Evolutionary conservation across 2,113 vertebrate species (phyloP), one percentile per base, ranked within the genome.

Genomic region (Platycercus adscitus): DNA sequence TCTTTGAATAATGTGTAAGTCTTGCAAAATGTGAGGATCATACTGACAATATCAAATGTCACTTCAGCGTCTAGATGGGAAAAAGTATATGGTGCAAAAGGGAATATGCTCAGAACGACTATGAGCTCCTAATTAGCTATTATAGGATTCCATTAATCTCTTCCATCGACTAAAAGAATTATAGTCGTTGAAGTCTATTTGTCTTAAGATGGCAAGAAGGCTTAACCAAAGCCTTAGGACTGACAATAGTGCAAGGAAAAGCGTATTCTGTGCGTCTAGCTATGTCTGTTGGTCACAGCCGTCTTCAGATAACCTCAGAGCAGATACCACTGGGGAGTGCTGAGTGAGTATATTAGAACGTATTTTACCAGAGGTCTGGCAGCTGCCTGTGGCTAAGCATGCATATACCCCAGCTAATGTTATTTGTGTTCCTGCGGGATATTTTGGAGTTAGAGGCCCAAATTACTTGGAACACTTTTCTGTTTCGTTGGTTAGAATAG

Each of bases 81-180:
- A 85, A 81, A 85, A 79, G 63, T 73, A 55, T 94, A 89, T 90
- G 66, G 78, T 87, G 61, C 92, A 86, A 89, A 96, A 96, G 94
- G 84, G 86, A 95, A 88, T 90, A 52, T 71, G 23, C 9, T 5
- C 76, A 87, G 93, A 91, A 66, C 2, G n/a, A 89, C 60, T 64
- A 41, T 91, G 81, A 82, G 79, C 91, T 97, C 92, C 76, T 96
- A 94, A 94, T 96, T 95, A 96, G 89, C 90, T 65, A 47, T 95
- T 96, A 96, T 81, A 95, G 86, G 84, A 95, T 96, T 97, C 66
- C 75, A 93, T 96, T 97, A 92, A 96, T 97, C 91, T 93, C 93
- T 96, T 82, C 84, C 85, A 80, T 86, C 13, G 44, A 96, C 92
- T 95, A 93, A 92, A 93, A 73, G 68, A 95, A 86, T 82, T 95